These are phyloP conservation scores for Pharmacophagus antenor DNA, from an alignment of 2,888 invertebrate genomes.

Conservation along the genomic window DNA sequence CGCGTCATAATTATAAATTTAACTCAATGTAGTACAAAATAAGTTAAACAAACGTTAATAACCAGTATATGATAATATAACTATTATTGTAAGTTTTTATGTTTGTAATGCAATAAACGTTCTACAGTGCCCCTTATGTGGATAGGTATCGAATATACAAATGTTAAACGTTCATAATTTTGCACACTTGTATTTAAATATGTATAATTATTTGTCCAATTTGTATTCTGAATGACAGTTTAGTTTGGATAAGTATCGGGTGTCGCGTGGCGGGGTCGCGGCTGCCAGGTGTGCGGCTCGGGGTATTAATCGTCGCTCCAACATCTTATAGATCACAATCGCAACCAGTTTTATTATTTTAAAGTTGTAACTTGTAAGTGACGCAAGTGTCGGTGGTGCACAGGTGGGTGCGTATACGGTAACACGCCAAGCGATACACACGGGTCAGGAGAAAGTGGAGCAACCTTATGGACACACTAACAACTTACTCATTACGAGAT, in stretches of 20 bases:
- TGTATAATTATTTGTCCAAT: conserved; percentile 34
- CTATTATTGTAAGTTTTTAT: too few relatives aligned
- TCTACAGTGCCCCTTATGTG: background rate
- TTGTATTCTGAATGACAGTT: conserved; percentile 32
- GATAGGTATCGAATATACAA: conserved; percentile 32
- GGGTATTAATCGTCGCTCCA: conserved; percentile 72
- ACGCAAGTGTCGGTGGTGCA: conserved; percentile 73
- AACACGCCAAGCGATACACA: conserved; percentile 50
- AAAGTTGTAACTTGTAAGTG: conserved; percentile 73
- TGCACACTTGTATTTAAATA: conserved; percentile 41
- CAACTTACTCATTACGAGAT: background rate
- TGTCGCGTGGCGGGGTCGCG: conserved; percentile 38
- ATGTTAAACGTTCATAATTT: conserved; percentile 35
- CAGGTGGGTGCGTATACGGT: conserved; percentile 70
- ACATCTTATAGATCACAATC: conserved; percentile 77
- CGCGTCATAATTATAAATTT: conserved; percentile 25
- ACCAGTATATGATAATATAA: too few relatives aligned
- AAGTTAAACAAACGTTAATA: conserved; percentile 4
- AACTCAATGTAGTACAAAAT: conserved; percentile 3
- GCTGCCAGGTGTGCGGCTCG: conserved; percentile 59
- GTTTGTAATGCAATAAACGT: too few relatives aligned
- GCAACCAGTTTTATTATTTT: conserved; percentile 79
- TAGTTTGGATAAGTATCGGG: conserved; percentile 23
- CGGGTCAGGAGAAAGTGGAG: conserved; percentile 42
- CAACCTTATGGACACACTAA: conserved; percentile 21